These are phyloP conservation scores for Sebastes oblongus DNA, from an alignment of 2,797 vertebrate species.

Conservation along the genomic window DNA sequence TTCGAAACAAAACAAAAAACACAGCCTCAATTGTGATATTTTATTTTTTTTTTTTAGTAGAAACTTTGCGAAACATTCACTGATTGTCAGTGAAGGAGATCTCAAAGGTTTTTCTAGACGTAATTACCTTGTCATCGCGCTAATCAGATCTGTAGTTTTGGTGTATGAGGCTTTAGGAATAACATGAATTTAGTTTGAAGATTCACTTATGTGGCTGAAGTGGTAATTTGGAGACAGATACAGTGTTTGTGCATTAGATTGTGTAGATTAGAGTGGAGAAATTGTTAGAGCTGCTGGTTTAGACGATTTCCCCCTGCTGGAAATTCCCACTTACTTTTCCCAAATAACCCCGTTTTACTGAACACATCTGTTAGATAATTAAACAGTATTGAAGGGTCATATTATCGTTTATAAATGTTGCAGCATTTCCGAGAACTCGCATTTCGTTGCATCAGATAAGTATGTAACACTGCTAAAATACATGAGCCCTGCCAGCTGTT, in stretches of 20 bases:
- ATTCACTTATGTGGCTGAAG: neutral
- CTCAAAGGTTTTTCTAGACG: neutral
- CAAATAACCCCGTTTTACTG: neutral
- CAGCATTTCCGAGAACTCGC: neutral
- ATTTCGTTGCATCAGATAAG: neutral
- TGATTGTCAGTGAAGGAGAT: neutral
- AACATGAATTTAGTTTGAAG: neutral
- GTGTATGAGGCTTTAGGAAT: neutral
- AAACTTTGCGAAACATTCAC: neutral
- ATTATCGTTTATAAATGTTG: neutral
- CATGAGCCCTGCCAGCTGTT: neutral
- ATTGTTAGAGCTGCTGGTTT: constrained; percentile 2
- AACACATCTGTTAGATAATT: neutral
- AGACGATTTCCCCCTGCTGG: neutral
- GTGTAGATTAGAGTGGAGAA: constrained; percentile 23
- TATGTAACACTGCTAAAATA: neutral
- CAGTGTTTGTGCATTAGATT: constrained; percentile 9
- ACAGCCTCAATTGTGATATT: neutral
- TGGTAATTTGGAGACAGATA: neutral
- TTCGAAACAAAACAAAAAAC: neutral
- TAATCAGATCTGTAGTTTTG: neutral
- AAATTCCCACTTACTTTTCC: neutral
- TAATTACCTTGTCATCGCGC: neutral
- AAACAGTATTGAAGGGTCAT: neutral
- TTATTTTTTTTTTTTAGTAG: neutral